These are phyloP conservation scores for Chrosomus eos DNA, from an alignment of 2,797 vertebrate species.

Conservation along the genomic window DNA sequence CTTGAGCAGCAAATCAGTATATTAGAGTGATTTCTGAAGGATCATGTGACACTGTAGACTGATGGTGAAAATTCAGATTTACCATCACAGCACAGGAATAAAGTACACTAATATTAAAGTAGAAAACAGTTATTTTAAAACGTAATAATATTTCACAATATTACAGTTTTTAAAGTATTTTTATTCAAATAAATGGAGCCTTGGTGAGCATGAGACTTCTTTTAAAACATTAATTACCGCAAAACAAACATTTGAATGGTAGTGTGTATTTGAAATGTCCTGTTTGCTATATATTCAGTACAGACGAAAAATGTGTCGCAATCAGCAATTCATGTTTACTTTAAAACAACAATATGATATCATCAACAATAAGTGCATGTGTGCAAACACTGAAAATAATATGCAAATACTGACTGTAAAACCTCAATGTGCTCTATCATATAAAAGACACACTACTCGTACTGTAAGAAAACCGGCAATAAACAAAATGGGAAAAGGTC, in stretches of 20 bases:
- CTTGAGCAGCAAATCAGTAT: not conserved
- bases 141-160: not conserved
- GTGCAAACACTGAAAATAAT: not conserved
- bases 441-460: not conserved
- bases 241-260: not conserved
- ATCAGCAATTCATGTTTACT: not conserved
- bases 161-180: not conserved
- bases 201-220: not conserved
- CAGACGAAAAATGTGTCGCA: not conserved
- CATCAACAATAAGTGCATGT: not conserved
- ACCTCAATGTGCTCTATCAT: not conserved
- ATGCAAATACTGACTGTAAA: not conserved
- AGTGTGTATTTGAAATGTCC: conserved; percentile 1
- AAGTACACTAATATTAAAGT: not conserved
- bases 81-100: not conserved
- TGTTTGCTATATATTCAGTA: not conserved
- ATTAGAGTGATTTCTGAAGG: not conserved
- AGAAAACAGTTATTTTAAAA: not conserved
- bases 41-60: not conserved
- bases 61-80: not conserved
- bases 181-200: not conserved
- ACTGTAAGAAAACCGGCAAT: not conserved
- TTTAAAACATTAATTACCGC: not conserved
- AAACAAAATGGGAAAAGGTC: not conserved
- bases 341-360: not conserved